These are phyloP conservation scores for Liparis tanakae DNA, from an alignment of 2,797 vertebrate species.

Conservation along the genomic window DNA sequence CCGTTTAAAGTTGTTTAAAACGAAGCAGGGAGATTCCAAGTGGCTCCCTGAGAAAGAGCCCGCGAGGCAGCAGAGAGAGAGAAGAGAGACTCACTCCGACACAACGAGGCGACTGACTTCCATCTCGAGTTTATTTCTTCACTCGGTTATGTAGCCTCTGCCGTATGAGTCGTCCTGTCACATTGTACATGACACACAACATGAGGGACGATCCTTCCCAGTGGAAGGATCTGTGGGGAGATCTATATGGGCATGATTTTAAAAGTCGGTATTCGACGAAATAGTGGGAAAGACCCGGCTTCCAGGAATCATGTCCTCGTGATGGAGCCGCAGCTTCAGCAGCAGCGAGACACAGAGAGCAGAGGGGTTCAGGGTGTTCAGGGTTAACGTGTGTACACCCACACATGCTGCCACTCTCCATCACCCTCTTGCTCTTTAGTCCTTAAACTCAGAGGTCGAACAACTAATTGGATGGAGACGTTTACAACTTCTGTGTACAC, in stretches of 20 bases:
- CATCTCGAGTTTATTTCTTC: conserved; percentile 55
- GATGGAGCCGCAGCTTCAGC: not conserved
- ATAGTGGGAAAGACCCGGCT: not conserved
- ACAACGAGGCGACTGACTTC: conserved; percentile 64
- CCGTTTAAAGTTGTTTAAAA: conserved; percentile 12
- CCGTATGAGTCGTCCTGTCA: no score
- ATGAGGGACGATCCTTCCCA: not conserved
- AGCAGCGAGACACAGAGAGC: not conserved
- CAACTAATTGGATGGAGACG: not conserved
- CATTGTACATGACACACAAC: not conserved
- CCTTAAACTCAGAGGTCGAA: not conserved
- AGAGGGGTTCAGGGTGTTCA: not conserved
- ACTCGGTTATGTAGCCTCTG: conserved; percentile 1
- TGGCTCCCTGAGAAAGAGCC: not conserved
- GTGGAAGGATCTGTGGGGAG: not conserved
- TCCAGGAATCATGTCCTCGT: conserved; percentile 4
- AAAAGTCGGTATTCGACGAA: not conserved
- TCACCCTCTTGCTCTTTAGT: not conserved
- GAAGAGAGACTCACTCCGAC: conserved; percentile 44
- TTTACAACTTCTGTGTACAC: not conserved
- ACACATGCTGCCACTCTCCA: not conserved
- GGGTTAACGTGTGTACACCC: not conserved
- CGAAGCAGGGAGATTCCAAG: conserved; percentile 19
- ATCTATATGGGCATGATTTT: not conserved
- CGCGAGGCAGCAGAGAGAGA: conserved; percentile 26